A percentile compares a stretch with the other conserved stretches of the same genome.
phyloP scores from a whole-genome alignment of 2,113 vertebrate species.

The Psilopsiagon aymara region DNA sequence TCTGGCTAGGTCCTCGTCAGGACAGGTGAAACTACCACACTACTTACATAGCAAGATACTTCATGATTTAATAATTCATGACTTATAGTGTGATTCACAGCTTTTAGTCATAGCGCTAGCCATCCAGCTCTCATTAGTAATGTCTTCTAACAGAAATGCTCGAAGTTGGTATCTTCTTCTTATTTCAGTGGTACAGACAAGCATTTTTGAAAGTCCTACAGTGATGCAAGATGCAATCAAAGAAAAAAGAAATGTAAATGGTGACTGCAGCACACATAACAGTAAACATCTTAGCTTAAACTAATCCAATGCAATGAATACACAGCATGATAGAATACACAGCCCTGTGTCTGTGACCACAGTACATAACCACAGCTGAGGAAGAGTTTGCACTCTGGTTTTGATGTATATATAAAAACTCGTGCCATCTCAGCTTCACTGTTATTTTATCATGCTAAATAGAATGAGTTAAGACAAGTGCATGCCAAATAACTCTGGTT shows the following conservation, averaged over 20 bases:
- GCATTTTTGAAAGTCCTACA: not conserved
- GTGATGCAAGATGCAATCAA: not conserved
- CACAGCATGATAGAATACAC: not conserved
- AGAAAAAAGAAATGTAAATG: not conserved
- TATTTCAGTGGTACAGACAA: not conserved
- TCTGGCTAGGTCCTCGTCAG: not conserved
- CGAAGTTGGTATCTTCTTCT: not conserved
- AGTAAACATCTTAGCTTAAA: not conserved
- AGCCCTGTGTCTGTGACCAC: not conserved
- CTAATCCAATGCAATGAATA: not conserved
- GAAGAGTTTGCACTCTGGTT: not conserved
- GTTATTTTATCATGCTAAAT: not conserved
- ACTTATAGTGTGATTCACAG: not conserved
- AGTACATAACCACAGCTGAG: not conserved
- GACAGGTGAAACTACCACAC: not conserved
- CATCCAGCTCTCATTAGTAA: not conserved
- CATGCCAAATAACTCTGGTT: not conserved
- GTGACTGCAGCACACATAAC: accelerated
- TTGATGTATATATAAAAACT: not conserved
- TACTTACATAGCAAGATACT: not conserved
- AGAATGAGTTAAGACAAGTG: not conserved
- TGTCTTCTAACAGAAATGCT: not conserved
- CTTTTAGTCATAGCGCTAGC: not conserved
- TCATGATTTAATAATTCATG: not conserved
- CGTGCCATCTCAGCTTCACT: not conserved